Evolutionary conservation across 2,113 vertebrate genomes (phyloP).

Genomic region (Anguilla japonica): DNA sequence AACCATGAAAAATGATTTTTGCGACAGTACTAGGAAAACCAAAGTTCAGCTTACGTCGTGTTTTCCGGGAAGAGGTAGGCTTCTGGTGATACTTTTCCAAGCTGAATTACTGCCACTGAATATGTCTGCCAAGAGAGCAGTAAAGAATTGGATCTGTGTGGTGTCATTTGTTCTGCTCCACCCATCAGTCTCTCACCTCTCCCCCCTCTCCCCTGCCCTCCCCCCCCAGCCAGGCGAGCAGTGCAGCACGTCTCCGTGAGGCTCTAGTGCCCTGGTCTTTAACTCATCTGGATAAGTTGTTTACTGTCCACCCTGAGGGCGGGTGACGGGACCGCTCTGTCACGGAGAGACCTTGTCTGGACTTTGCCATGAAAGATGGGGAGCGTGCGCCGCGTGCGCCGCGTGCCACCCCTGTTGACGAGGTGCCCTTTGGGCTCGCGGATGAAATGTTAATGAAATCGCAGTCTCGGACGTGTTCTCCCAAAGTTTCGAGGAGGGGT

Average conservation of each 20-base stretch:
- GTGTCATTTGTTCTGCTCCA: background rate
- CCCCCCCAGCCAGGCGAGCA: background rate
- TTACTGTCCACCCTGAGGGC: background rate
- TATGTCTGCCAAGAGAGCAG: conserved; percentile 8
- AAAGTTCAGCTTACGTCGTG: background rate
- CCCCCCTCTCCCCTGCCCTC: background rate
- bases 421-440: background rate
- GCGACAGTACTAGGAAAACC: background rate
- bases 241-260: background rate
- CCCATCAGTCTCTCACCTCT: background rate
- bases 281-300: background rate
- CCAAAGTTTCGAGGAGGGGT: background rate
- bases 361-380: background rate
- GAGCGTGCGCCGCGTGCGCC: too few species aligned
- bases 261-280: background rate
- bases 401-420: conserved; percentile 5
- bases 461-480: conserved; percentile 26
- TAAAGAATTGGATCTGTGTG: background rate
- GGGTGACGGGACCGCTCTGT: background rate
- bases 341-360: background rate
- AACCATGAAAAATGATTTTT: background rate
- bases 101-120: background rate
- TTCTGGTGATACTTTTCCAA: background rate
- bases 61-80: background rate
- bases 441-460: conserved; percentile 24